A percentile compares a stretch with the other conserved stretches of the same genome.
These are phyloP conservation scores for Zonotrichia albicollis DNA, from an alignment of 2,797 vertebrate genomes.

Conservation along the genomic window DNA sequence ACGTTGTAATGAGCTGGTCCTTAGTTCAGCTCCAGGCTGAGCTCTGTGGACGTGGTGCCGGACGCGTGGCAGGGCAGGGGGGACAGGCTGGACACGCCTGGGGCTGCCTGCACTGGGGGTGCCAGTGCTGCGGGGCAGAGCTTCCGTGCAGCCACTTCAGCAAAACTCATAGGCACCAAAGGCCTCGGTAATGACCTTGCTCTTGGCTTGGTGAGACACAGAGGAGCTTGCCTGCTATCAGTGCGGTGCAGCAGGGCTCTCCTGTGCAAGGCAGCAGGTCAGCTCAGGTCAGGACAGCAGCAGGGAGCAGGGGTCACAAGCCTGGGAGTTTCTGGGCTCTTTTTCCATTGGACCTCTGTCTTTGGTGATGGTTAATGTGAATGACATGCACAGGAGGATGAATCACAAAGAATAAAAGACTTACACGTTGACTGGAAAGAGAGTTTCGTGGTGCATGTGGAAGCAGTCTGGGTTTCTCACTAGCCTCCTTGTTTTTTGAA, in stretches of 20 bases:
- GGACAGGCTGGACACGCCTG: background rate
- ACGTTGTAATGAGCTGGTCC: background rate
- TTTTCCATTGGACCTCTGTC: background rate
- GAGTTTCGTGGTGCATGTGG: background rate
- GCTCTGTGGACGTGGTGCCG: accelerated
- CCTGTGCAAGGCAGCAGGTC: background rate
- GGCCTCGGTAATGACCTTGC: background rate
- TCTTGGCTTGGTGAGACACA: background rate
- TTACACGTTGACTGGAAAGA: background rate
- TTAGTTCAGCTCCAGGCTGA: background rate
- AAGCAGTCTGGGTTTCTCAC: background rate
- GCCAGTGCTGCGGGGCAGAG: background rate
- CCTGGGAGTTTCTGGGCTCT: background rate
- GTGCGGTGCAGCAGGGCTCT: background rate
- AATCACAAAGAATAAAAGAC: background rate
- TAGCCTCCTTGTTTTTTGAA: background rate
- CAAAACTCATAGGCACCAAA: background rate
- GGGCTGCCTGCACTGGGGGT: background rate
- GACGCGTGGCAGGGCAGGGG: accelerated
- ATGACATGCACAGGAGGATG: background rate
- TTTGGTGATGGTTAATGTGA: background rate
- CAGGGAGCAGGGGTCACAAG: background rate
- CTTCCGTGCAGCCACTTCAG: background rate
- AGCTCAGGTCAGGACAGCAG: background rate
- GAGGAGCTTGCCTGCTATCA: background rate